Evolutionary conservation across 2,888 invertebrate species (phyloP).

Genomic region (Pseudolycoriella hygida): DNA sequence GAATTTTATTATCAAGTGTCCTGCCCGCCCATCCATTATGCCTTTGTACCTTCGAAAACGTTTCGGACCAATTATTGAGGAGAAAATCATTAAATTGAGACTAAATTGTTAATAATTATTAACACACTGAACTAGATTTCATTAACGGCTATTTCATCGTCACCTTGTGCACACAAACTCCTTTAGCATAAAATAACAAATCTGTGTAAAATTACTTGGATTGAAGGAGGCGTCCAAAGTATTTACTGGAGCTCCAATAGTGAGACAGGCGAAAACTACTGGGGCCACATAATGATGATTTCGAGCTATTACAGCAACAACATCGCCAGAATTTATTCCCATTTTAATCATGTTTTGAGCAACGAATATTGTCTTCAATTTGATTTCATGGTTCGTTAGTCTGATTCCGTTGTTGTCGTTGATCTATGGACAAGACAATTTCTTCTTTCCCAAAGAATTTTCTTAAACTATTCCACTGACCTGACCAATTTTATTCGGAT

Average conservation of each 20-base stretch:
- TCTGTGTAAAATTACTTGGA: slow-evolving; percentile 9
- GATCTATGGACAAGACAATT: slow-evolving; percentile 1
- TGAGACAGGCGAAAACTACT: slow-evolving; percentile 4
- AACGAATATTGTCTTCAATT: slow-evolving; percentile 5
- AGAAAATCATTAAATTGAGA: too few relatives aligned
- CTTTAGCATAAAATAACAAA: too few relatives aligned
- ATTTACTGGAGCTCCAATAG: background rate
- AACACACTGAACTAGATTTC: too few relatives aligned
- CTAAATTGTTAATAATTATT: too few relatives aligned
- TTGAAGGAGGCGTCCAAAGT: slow-evolving; percentile 9
- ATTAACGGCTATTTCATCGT: too few relatives aligned
- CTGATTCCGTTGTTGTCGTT: slow-evolving; percentile 3
- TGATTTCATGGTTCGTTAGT: slow-evolving; percentile 4
- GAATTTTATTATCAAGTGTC: too few relatives aligned
- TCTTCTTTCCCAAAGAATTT: background rate
- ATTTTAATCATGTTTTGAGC: slow-evolving; percentile 12
- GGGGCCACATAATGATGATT: slow-evolving; percentile 1
- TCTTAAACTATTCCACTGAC: background rate
- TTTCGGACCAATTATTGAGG: too few relatives aligned
- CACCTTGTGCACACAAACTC: too few relatives aligned
- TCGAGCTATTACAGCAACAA: background rate
- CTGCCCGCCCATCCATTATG: too few relatives aligned
- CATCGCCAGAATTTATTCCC: background rate
- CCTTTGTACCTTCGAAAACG: too few relatives aligned
- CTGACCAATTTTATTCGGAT: slow-evolving; percentile 1